A percentile compares a stretch with the other conserved stretches of the same genome.
Conservation (phyloP, 2,888 invertebrate species). For the Polymixis lichenea region DNA sequence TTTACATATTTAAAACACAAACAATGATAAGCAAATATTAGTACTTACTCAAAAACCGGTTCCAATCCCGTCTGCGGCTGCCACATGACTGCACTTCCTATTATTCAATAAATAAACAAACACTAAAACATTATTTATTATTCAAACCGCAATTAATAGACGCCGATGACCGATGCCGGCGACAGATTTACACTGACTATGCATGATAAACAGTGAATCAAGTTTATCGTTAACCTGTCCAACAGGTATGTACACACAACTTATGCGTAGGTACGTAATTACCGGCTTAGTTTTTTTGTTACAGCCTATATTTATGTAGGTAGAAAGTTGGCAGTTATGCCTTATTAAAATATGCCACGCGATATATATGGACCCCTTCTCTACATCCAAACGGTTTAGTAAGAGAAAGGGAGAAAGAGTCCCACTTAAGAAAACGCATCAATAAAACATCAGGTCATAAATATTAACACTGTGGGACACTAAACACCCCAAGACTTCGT, state of each 20-base stretch:
- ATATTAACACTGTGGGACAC: too few relatives aligned
- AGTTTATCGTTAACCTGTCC: constrained; percentile 31
- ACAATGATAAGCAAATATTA: too few relatives aligned
- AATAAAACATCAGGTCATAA: neutral
- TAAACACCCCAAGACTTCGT: too few relatives aligned
- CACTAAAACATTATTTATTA: constrained; percentile 14
- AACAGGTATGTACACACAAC: constrained; percentile 27
- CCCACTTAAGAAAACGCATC: neutral
- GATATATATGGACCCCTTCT: neutral
- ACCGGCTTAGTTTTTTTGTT: neutral
- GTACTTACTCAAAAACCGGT: constrained; percentile 74
- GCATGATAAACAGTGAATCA: constrained; percentile 7
- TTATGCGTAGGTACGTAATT: neutral
- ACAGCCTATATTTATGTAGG: too few relatives aligned
- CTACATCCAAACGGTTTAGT: neutral
- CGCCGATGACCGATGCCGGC: neutral
- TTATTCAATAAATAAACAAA: constrained; percentile 20
- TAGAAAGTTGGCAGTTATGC: neutral
- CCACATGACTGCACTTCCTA: constrained; percentile 71
- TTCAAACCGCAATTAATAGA: neutral
- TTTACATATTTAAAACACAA: too few relatives aligned
- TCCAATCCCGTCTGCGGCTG: constrained; percentile 69
- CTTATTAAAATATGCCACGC: neutral
- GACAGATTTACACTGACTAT: constrained; percentile 23
- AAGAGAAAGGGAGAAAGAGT: neutral